These are phyloP conservation scores for Diaprepes abbreviatus DNA, from an alignment of 2,888 invertebrate genomes.

Conservation along the genomic window DNA sequence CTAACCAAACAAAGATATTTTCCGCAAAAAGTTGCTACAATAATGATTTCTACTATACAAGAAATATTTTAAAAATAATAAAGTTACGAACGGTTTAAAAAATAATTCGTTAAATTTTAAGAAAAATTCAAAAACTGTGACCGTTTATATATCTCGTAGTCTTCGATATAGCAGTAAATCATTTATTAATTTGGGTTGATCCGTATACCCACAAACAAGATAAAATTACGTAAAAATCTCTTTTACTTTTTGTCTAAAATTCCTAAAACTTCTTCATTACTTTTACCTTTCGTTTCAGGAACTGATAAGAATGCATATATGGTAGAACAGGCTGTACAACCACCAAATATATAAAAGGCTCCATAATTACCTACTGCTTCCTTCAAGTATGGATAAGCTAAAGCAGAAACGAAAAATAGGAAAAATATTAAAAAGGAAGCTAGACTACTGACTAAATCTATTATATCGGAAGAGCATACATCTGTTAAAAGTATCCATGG, in stretches of 20 bases:
- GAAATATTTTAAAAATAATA: too few species aligned
- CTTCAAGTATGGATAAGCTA: not conserved
- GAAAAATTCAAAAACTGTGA: too few species aligned
- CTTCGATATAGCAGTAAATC: too few species aligned
- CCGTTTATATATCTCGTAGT: too few species aligned
- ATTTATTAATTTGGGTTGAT: too few species aligned
- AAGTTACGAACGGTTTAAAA: too few species aligned
- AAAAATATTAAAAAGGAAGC: conserved; percentile 32
- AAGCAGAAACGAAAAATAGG: conserved; percentile 25
- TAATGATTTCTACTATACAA: too few species aligned
- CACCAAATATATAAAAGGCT: not conserved
- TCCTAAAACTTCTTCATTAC: conserved; percentile 44
- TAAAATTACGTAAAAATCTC: too few species aligned
- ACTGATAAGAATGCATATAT: conserved; percentile 34
- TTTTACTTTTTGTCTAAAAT: conserved; percentile 15
- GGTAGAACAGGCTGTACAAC: conserved; percentile 8
- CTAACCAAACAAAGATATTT: too few species aligned
- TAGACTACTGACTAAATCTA: conserved; percentile 71
- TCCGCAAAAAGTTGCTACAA: too few species aligned
- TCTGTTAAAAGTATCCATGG: conserved; percentile 88
- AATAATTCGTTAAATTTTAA: too few species aligned
- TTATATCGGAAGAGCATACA: conserved; percentile 82
- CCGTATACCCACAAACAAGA: too few species aligned
- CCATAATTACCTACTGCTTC: not conserved
- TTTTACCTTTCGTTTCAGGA: conserved; percentile 51